These are phyloP conservation scores for Hemibagrus wyckioides DNA, from an alignment of 2,113 vertebrate genomes.

Conservation along the genomic window DNA sequence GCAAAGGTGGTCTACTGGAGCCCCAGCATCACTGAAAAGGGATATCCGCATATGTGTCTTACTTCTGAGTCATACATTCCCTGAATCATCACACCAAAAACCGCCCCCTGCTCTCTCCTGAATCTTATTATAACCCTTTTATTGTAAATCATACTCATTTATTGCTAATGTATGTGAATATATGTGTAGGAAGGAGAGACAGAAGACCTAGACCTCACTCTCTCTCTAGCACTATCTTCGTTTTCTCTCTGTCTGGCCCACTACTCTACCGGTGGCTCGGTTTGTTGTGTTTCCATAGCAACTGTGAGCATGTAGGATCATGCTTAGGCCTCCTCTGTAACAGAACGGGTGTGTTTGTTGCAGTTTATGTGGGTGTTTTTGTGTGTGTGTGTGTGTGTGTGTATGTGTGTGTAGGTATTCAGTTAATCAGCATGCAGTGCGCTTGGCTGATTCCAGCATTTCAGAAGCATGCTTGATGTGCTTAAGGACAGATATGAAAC, in stretches of 20 bases:
- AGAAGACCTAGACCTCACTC: background rate
- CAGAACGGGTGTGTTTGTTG: slow-evolving; percentile 38
- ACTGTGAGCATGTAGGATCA: slow-evolving; percentile 44
- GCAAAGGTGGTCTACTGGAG: background rate
- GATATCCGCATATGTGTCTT: slow-evolving; percentile 14
- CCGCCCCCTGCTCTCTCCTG: background rate
- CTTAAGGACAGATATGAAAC: slow-evolving; percentile 33
- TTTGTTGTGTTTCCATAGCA: slow-evolving; percentile 51
- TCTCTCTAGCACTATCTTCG: background rate
- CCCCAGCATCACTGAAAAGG: slow-evolving; percentile 20
- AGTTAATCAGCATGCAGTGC: slow-evolving; percentile 43
- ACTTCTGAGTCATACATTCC: slow-evolving; percentile 19
- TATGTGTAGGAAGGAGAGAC: slow-evolving; percentile 2
- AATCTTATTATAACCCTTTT: slow-evolving; percentile 12
- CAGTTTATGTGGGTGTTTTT: slow-evolving; percentile 34
- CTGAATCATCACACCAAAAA: slow-evolving; percentile 30
- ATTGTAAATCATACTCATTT: slow-evolving; percentile 18
- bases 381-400: slow-evolving; percentile 27
- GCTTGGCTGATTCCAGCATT: slow-evolving; percentile 37
- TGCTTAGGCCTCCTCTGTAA: slow-evolving; percentile 39
- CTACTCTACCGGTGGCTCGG: slow-evolving; percentile 21
- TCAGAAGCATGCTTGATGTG: slow-evolving; percentile 30
- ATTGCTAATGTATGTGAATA: slow-evolving; percentile 9
- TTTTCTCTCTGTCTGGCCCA: slow-evolving; percentile 19
- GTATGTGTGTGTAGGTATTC: slow-evolving; percentile 40